These are phyloP conservation scores for Pseudolycoriella hygida DNA, from an alignment of 2,888 invertebrate species.

Conservation along the genomic window DNA sequence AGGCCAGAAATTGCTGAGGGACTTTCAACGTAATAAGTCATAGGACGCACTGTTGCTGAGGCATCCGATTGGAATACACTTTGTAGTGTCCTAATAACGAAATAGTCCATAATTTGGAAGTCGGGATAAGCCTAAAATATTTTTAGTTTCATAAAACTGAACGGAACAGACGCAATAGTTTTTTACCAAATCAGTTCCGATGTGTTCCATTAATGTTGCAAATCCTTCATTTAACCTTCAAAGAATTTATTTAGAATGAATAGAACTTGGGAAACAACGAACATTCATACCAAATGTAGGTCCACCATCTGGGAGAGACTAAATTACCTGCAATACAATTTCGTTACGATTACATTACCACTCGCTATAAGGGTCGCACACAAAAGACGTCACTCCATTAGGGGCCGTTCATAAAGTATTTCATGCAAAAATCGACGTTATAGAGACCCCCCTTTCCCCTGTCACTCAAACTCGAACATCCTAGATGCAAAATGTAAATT, in stretches of 20 bases:
- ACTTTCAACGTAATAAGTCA: slow-evolving; percentile 1
- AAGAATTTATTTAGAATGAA: background rate
- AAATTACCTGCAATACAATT: too few species aligned
- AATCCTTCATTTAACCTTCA: slow-evolving; percentile 2
- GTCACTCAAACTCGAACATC: too few species aligned
- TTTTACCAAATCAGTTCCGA: background rate
- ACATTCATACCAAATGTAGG: background rate
- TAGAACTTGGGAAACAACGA: background rate
- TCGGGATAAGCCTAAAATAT: slow-evolving; percentile 1
- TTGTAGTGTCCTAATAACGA: background rate
- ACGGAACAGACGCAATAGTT: too few species aligned
- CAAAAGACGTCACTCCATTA: too few species aligned
- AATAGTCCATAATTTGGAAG: background rate
- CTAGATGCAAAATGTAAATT: too few species aligned
- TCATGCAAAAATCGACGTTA: too few species aligned
- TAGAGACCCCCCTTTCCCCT: too few species aligned
- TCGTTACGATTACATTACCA: too few species aligned
- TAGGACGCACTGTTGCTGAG: background rate
- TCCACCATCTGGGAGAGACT: background rate
- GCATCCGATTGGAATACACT: background rate
- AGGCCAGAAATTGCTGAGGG: background rate
- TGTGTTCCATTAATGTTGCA: slow-evolving; percentile 1
- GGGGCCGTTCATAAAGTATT: too few species aligned
- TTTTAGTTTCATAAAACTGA: too few species aligned
- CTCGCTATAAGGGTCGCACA: too few species aligned